phyloP scores from a whole-genome alignment of 2,113 vertebrate genomes.

The Zapus hudsonius region DNA sequence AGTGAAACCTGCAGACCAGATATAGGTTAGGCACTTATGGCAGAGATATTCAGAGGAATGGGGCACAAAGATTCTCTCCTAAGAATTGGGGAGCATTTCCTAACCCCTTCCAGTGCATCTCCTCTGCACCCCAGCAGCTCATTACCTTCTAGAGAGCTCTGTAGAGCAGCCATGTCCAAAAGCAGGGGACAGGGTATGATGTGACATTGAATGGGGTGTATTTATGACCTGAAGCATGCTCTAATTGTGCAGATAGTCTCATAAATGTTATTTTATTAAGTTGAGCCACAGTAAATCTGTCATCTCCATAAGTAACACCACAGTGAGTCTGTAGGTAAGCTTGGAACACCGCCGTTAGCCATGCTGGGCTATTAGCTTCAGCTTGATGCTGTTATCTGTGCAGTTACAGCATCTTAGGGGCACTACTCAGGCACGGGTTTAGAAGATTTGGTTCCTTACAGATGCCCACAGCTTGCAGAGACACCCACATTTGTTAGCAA shows the following conservation, averaged over 20 bases:
- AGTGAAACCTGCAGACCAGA: neutral
- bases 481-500: neutral
- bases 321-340: constrained; percentile 4
- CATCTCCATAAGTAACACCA: constrained; percentile 36
- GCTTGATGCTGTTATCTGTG: fast-evolving
- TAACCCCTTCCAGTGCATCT: neutral
- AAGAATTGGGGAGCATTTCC: neutral
- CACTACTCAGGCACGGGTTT: neutral
- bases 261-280: constrained; percentile 61
- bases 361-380: neutral
- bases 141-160: neutral
- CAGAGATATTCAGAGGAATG: neutral
- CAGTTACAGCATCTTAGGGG: constrained; percentile 17
- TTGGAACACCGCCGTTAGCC: constrained; percentile 17
- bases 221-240: constrained; percentile 49
- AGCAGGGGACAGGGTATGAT: fast-evolving
- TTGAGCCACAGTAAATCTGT: constrained; percentile 70
- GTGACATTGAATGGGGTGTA: fast-evolving
- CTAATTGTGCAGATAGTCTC: constrained; percentile 39
- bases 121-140: neutral
- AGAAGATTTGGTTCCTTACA: neutral
- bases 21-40: neutral
- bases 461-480: neutral
- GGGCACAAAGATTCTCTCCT: neutral
- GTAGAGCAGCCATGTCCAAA: neutral